phyloP scores from a whole-genome alignment of 2,888 invertebrate genomes.

The Chrysomela aeneicollis region DNA sequence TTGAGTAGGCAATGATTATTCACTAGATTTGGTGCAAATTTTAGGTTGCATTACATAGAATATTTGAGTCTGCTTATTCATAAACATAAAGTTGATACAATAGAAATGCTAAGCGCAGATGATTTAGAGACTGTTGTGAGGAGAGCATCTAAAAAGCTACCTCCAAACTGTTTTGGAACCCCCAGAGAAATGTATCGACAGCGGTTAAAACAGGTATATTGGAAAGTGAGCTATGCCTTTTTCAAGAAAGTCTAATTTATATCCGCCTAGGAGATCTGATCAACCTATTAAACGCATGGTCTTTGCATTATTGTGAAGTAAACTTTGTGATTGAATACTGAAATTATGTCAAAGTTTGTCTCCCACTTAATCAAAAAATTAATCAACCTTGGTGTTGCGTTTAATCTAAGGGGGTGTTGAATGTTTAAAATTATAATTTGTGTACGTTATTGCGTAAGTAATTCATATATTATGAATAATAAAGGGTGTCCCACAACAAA shows the following conservation, averaged over 20 bases:
- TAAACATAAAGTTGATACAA: slow-evolving; percentile 76
- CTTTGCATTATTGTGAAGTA: too few species aligned
- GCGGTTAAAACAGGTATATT: slow-evolving; percentile 69
- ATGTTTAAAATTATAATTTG: too few species aligned
- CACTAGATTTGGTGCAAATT: slow-evolving; percentile 45
- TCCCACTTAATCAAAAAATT: too few species aligned
- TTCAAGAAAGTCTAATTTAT: slow-evolving; percentile 2
- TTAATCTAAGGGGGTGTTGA: too few species aligned
- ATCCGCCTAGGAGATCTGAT: not conserved
- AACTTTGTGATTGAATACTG: too few species aligned
- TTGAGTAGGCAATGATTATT: not conserved
- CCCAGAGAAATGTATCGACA: slow-evolving; percentile 71
- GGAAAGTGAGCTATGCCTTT: slow-evolving; percentile 32
- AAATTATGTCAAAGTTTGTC: too few species aligned
- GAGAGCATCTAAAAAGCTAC: slow-evolving; percentile 76
- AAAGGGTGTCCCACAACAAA: too few species aligned
- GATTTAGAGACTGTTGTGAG: slow-evolving; percentile 84
- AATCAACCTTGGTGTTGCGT: too few species aligned
- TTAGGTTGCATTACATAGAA: slow-evolving; percentile 90
- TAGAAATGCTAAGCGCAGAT: slow-evolving; percentile 77
- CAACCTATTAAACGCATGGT: too few species aligned
- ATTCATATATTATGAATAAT: too few species aligned
- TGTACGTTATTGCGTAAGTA: too few species aligned
- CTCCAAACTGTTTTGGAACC: slow-evolving; percentile 79
- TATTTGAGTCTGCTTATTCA: slow-evolving; percentile 83